These are phyloP conservation scores for Chaenodraco wilsoni DNA, from an alignment of 2,797 vertebrate species.

Conservation along the genomic window DNA sequence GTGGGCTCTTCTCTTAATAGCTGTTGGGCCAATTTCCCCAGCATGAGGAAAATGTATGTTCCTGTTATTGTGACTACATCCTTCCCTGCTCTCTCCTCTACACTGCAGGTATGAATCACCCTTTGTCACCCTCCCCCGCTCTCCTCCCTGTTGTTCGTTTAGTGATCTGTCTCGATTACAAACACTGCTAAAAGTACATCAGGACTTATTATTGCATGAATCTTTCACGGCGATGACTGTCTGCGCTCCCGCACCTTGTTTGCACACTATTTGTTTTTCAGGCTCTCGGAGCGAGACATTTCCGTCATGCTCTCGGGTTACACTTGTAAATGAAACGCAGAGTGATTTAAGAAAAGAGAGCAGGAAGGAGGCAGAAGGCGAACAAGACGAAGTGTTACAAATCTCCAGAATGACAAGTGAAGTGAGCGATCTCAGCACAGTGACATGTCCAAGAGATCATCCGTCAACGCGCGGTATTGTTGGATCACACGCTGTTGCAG, in stretches of 20 bases:
- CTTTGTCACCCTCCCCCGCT: conserved; percentile 68
- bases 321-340: conserved; percentile 61
- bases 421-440: conserved; percentile 44
- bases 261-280: conserved; percentile 55
- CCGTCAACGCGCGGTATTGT: conserved; percentile 48
- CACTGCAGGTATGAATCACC: conserved; percentile 76
- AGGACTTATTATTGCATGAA: conserved; percentile 67
- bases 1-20: conserved; percentile 62
- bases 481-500: conserved; percentile 36
- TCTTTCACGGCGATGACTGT: conserved; percentile 44
- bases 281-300: conserved; percentile 38
- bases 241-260: conserved; percentile 41
- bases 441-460: conserved; percentile 57
- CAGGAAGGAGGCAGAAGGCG: conserved; percentile 20
- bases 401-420: conserved; percentile 52
- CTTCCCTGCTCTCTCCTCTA: conserved; percentile 59
- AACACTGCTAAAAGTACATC: conserved; percentile 73
- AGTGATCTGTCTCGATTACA: conserved; percentile 74
- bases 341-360: conserved; percentile 31
- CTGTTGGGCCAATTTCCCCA: conserved; percentile 67
- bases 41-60: conserved; percentile 60
- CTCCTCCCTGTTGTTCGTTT: conserved; percentile 61
- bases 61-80: conserved; percentile 71
- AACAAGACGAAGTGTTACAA: conserved; percentile 49
- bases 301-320: conserved; percentile 55